Evolutionary conservation across 2,797 vertebrate species (phyloP), one percentile per base, ranked within the genome.

Genomic region (Oreonectes daqikongensis): DNA sequence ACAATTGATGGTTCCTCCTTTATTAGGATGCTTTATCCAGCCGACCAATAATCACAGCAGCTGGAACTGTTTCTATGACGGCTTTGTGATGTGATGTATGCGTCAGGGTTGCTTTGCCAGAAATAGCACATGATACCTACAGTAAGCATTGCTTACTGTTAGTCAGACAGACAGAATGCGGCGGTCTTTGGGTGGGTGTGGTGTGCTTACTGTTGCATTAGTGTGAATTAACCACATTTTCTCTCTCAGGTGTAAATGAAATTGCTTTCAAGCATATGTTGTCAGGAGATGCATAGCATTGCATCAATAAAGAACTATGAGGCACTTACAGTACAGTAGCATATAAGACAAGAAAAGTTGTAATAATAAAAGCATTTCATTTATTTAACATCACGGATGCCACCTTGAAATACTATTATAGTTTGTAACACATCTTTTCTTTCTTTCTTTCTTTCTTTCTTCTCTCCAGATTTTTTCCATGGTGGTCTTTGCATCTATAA

Each of bases 401-500:
- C 6, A 48, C 18, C n/a, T 35, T 35, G 1, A 35, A 35, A 35
- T 35, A 35, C 35, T 1, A 9, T 35, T 9, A 35, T 10, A 35
- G 8, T 42, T 30, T 69, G 15, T 61, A 26, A 59, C 48, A 35
- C 7, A 2, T 52, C n/a, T 26, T 11, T 73, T 22, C 40, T 42
- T 63, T 52, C 10, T 24, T 69, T 66, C 76, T 11, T 73, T 22
- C 40, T 42, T 63, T 52, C 10, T 24, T 69, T 66, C 76, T 20
- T 22, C 5, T 42, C 20, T 82, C 46, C 87, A 94, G 94, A 85
- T 96, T 50, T 95, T 95, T 90, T 96, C 97, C 89, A 94, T 99
- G 2, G 96, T 97, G 48, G 97, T 99, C 78, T 99, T 99, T 40
- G 93, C 94, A 87, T 97, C 95, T 82, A 98, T 99, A 0, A 84